These are phyloP conservation scores for Centrocercus urophasianus DNA, from an alignment of 2,113 vertebrate genomes.

Conservation along the genomic window DNA sequence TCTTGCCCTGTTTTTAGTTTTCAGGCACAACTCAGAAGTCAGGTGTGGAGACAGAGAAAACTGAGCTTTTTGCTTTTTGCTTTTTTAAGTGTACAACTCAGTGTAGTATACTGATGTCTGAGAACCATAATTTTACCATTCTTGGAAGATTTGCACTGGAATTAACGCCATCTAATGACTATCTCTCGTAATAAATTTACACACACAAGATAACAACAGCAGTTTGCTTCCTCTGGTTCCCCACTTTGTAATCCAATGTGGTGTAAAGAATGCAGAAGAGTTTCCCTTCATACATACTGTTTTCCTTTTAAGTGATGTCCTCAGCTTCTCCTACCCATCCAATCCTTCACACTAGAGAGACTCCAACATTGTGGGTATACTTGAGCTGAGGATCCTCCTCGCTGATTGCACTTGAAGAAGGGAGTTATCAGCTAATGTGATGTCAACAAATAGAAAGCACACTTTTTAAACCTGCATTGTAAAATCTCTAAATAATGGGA, in stretches of 20 bases:
- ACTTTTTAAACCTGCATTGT: neutral
- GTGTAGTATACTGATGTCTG: neutral
- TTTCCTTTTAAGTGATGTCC: neutral
- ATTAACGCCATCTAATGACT: neutral
- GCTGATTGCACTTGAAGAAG: neutral
- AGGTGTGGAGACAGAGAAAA: neutral
- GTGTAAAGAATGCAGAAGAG: neutral
- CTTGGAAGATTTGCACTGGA: neutral
- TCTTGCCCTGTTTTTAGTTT: neutral
- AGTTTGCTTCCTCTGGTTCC: neutral
- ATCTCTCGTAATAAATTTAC: neutral
- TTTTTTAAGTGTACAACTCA: neutral
- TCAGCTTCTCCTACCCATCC: neutral
- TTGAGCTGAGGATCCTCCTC: neutral
- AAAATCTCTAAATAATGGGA: slow-evolving; percentile 21
- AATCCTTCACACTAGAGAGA: neutral
- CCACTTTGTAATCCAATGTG: neutral
- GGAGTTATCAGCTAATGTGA: neutral
- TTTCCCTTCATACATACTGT: slow-evolving; percentile 7
- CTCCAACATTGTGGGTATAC: neutral
- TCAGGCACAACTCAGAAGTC: neutral
- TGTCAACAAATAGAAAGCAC: neutral
- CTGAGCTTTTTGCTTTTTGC: neutral
- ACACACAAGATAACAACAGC: neutral
- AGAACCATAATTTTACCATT: neutral